A percentile compares a stretch with the other conserved stretches of the same genome.
Evolutionary conservation across 2,888 invertebrate genomes (phyloP).

Genomic region (Fragum whitleyi): DNA sequence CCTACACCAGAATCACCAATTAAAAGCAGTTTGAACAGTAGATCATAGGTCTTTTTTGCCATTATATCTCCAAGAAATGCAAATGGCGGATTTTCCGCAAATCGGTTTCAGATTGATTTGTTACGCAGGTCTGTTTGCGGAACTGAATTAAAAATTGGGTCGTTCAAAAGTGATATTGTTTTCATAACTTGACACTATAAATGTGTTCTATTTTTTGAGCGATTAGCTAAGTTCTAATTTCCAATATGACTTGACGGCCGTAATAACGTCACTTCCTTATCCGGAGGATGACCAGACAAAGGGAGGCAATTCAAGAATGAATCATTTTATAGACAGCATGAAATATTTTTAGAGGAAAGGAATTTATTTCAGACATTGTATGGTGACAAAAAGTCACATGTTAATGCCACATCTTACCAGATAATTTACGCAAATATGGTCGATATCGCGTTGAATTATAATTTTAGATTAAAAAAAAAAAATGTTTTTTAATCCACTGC

Average conservation of each 20-base stretch:
- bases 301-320: slow-evolving; percentile 3
- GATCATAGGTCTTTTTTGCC: slow-evolving; percentile 78
- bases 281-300: slow-evolving; percentile 45
- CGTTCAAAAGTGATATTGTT: background rate
- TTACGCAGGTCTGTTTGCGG: background rate
- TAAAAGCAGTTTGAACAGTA: slow-evolving; percentile 83
- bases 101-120: background rate
- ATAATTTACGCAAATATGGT: too few species aligned
- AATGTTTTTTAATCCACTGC: too few species aligned
- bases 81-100: slow-evolving; percentile 56
- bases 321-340: slow-evolving; percentile 3
- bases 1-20: slow-evolving; percentile 84
- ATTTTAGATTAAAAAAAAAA: too few species aligned
- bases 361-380: too few species aligned
- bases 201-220: background rate
- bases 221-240: background rate
- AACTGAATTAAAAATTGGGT: background rate
- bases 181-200: background rate
- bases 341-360: background rate
- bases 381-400: too few species aligned
- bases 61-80: slow-evolving; percentile 43
- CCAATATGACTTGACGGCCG: slow-evolving; percentile 3
- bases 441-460: too few species aligned
- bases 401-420: too few species aligned
- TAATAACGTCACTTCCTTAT: slow-evolving; percentile 74